These are phyloP conservation scores for Acromyrmex charruanus DNA, from an alignment of 1,140 invertebrate species.

Conservation along the genomic window DNA sequence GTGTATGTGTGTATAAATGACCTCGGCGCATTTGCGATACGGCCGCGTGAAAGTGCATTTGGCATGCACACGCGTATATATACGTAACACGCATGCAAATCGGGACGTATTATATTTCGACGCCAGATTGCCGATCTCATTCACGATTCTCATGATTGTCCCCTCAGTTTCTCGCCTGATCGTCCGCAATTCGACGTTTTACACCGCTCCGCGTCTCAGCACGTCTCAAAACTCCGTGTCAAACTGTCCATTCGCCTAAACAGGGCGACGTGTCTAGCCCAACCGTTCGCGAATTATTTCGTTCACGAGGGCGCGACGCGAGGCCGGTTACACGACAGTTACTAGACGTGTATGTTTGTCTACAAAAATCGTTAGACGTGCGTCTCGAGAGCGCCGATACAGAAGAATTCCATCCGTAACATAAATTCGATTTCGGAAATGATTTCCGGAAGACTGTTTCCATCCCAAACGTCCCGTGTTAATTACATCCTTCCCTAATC, in stretches of 20 bases:
- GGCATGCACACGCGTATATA: constrained; percentile 1
- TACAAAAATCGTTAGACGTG: neutral
- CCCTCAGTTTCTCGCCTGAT: neutral
- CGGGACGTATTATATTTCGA: neutral
- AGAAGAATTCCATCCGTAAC: constrained; percentile 6
- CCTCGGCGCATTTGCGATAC: neutral
- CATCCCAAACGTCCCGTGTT: neutral
- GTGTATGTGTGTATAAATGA: neutral
- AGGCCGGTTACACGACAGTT: neutral
- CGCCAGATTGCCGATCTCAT: neutral
- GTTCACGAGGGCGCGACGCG: neutral
- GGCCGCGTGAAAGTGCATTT: constrained; percentile 1
- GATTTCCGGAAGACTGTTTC: constrained; percentile 41
- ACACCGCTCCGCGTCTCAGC: neutral
- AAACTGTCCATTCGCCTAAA: neutral
- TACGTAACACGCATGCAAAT: neutral
- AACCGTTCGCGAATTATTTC: neutral
- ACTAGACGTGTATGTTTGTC: neutral
- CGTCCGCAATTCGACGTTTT: neutral
- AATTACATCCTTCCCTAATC: neutral
- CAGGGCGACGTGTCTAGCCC: neutral
- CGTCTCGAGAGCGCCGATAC: constrained; percentile 9
- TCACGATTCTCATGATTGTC: neutral
- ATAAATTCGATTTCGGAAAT: constrained; percentile 20
- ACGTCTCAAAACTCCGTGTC: neutral